Evolutionary conservation across 1,140 invertebrate genomes (phyloP).

Genomic region (Oedothorax gibbosus): DNA sequence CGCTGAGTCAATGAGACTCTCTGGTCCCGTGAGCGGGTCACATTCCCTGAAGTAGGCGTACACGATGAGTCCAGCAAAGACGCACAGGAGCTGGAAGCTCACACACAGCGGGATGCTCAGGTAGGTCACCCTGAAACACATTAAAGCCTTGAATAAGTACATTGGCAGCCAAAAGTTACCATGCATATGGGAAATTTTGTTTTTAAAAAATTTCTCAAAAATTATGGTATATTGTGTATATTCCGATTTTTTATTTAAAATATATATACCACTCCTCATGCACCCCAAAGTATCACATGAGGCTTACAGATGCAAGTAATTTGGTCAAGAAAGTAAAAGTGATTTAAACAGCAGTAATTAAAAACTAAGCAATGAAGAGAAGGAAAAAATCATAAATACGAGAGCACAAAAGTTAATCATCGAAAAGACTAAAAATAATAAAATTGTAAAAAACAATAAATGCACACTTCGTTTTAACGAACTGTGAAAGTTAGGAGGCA

Average conservation of each 20-base stretch:
- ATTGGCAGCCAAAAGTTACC: background rate
- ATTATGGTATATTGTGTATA: background rate
- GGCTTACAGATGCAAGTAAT: background rate
- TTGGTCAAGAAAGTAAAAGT: no score
- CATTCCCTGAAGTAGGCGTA: conserved; percentile 15
- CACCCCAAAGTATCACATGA: background rate
- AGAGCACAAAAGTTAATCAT: no score
- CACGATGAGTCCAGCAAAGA: background rate
- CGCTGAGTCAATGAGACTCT: conserved; percentile 19
- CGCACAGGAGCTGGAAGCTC: background rate
- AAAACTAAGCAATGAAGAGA: no score
- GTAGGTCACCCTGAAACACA: background rate
- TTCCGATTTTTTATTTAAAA: background rate
- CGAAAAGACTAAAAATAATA: no score
- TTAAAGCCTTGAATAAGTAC: background rate
- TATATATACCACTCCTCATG: no score
- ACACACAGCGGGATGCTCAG: conserved; percentile 3
- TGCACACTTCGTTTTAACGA: no score
- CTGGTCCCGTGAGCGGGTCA: background rate
- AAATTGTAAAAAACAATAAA: no score
- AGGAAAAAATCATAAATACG: no score
- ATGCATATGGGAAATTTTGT: background rate
- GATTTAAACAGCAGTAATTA: no score
- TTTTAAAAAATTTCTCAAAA: no score
- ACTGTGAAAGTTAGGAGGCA: no score